phyloP scores from a whole-genome alignment of 2,113 vertebrate genomes.

The Xenus cinereus region DNA sequence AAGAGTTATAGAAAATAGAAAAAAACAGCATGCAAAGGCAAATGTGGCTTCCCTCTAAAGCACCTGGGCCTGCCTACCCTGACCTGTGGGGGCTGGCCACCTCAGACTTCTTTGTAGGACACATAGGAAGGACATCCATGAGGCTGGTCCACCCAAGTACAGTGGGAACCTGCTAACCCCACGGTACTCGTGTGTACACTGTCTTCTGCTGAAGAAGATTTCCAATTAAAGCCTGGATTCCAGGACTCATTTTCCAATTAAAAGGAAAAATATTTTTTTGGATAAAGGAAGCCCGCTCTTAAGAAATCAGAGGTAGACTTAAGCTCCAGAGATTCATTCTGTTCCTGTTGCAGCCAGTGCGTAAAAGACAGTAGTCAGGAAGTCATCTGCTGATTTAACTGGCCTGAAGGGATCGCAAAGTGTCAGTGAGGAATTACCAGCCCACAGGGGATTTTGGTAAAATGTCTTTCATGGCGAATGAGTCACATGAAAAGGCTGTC shows the following conservation, averaged over 20 bases:
- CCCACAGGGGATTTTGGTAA: neutral
- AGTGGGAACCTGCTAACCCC: neutral
- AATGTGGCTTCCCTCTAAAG: neutral
- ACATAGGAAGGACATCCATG: neutral
- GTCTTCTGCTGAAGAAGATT: neutral
- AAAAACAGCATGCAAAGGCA: neutral
- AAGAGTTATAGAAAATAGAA: neutral
- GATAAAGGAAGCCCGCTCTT: neutral
- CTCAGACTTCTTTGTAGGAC: neutral
- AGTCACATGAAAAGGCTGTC: neutral
- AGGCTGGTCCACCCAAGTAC: neutral
- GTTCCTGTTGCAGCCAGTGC: neutral
- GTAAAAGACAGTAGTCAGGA: neutral
- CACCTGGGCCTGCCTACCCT: neutral
- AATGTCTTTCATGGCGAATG: neutral
- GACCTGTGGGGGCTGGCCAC: accelerated
- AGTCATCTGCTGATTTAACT: neutral
- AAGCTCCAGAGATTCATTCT: neutral
- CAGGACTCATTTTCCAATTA: neutral
- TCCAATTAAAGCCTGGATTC: neutral
- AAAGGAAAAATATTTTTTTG: neutral
- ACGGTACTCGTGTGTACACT: neutral
- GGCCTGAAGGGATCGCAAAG: neutral
- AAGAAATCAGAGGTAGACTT: neutral
- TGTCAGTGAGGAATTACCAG: neutral